phyloP scores from a whole-genome alignment of 2,113 vertebrate species.

The Neoarius graeffei region DNA sequence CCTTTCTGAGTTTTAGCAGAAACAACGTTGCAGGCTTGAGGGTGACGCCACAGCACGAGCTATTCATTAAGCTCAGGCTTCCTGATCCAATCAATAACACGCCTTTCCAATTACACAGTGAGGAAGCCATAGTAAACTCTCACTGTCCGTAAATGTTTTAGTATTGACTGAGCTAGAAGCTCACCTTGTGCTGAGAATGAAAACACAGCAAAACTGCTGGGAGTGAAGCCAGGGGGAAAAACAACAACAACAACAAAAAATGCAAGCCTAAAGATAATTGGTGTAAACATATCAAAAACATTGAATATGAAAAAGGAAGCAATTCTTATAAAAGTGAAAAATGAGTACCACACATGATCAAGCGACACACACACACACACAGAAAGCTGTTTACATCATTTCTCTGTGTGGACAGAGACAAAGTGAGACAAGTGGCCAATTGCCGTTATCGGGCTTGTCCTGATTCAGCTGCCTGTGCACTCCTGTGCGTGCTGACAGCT shows the following conservation, averaged over 20 bases:
- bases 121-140: conserved; percentile 48
- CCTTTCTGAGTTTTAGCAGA: conserved; percentile 15
- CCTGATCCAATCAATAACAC: conserved; percentile 57
- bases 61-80: conserved; percentile 56
- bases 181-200: conserved; percentile 34
- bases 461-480: conserved; percentile 35
- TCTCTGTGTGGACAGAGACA: conserved; percentile 47
- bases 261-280: background rate
- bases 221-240: background rate
- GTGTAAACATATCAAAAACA: background rate
- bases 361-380: background rate
- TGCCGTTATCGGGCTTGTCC: conserved; percentile 44
- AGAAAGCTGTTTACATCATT: conserved; percentile 46
- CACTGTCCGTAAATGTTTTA: conserved; percentile 53
- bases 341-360: background rate
- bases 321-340: background rate
- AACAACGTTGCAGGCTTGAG: conserved; percentile 8
- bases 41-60: conserved; percentile 31
- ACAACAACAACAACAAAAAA: background rate
- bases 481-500: conserved; percentile 36
- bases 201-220: conserved; percentile 14
- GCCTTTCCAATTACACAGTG: conserved; percentile 53
- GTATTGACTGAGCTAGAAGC: conserved; percentile 42
- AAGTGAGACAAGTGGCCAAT: conserved; percentile 49
- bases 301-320: background rate